Conservation (phyloP, 1,140 invertebrate species). For the Tetraneura akinire region DNA sequence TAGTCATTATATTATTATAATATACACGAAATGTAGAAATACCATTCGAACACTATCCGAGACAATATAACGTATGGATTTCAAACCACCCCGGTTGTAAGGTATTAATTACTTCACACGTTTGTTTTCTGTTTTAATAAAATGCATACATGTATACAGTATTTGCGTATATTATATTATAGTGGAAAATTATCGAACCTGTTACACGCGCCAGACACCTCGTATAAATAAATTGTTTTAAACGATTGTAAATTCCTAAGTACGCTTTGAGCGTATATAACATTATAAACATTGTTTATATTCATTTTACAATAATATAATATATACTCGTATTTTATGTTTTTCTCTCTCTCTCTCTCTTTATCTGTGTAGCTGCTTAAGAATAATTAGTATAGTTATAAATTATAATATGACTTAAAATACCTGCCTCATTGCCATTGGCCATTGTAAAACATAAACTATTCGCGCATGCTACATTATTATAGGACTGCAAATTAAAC, state of each 20-base stretch:
- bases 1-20: not conserved
- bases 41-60: not conserved
- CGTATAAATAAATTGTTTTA: conserved; percentile 28
- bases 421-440: not conserved
- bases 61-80: conserved; percentile 18
- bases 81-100: conserved; percentile 26
- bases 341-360: not conserved
- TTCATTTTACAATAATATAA: conserved; percentile 7
- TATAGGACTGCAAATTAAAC: not conserved
- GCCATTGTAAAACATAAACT: not conserved
- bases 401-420: not conserved
- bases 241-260: conserved; percentile 38
- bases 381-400: conserved; percentile 40
- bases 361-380: not conserved
- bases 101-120: conserved; percentile 49
- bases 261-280: not conserved
- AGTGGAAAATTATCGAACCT: conserved; percentile 40
- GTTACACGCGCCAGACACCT: conserved; percentile 4
- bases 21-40: not conserved
- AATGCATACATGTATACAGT: not conserved
- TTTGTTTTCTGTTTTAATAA: not conserved
- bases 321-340: too few species aligned
- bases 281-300: not conserved
- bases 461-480: not conserved
- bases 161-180: not conserved